Conservation (phyloP, 2,888 invertebrate species). For the Arenicola marina region DNA sequence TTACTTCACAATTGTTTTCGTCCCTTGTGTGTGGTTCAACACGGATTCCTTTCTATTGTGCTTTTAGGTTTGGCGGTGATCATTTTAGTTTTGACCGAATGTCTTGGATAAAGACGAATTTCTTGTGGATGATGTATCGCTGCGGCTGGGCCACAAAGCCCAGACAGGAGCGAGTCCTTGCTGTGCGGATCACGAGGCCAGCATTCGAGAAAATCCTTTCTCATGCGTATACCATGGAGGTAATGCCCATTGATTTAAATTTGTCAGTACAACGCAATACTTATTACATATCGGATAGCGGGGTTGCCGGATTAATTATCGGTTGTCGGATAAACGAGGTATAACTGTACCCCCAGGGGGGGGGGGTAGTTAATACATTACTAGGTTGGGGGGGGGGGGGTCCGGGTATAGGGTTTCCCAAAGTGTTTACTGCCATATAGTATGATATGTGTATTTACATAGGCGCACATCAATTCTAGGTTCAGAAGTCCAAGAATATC, state of each 20-base stretch:
- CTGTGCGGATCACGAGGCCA: constrained; percentile 39
- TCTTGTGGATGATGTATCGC: constrained; percentile 58
- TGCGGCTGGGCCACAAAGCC: constrained; percentile 51
- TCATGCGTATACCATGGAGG: constrained; percentile 40
- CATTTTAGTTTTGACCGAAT: constrained; percentile 43
- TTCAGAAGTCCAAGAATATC: constrained; percentile 36
- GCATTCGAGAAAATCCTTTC: constrained; percentile 46
- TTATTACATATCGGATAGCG: no score
- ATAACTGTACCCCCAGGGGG: no score
- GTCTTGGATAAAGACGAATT: constrained; percentile 57
- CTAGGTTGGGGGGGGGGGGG: no score
- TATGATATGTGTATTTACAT: not conserved
- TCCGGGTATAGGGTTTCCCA: no score
- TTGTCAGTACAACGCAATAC: no score
- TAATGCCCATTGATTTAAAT: no score
- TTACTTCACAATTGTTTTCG: no score
- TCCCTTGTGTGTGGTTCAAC: no score
- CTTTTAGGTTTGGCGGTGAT: constrained; percentile 45
- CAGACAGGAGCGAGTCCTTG: constrained; percentile 47
- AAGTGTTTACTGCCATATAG: no score
- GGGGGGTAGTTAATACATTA: no score
- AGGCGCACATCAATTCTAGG: constrained; percentile 29
- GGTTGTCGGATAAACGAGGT: no score
- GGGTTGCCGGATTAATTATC: no score
- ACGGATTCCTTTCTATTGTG: not conserved